Evolutionary conservation across 2,888 invertebrate species (phyloP).

Genomic region (Gonocerus acuteangulatus): DNA sequence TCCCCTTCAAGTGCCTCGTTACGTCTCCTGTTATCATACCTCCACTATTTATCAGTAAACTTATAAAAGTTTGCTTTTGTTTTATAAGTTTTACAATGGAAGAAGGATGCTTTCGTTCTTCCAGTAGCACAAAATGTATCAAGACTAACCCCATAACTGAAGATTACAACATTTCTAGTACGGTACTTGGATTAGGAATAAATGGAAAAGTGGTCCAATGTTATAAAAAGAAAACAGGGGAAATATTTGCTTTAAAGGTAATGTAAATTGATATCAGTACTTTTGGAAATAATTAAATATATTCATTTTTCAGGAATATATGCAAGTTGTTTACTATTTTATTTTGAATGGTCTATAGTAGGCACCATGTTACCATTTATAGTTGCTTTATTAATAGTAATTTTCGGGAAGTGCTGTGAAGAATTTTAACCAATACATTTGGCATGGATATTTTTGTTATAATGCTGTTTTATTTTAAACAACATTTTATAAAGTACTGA

Average conservation of each 20-base stretch:
- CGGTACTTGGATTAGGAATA: slow-evolving; percentile 91
- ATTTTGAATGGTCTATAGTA: background rate
- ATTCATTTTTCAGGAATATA: background rate
- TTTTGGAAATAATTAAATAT: background rate
- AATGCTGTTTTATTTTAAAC: no score
- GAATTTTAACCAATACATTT: no score
- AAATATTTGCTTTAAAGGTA: slow-evolving; percentile 89
- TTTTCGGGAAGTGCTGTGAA: no score
- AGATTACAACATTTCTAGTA: slow-evolving; percentile 86
- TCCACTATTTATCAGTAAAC: no score
- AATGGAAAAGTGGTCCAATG: slow-evolving; percentile 99
- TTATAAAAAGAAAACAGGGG: slow-evolving; percentile 62
- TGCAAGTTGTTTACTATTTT: background rate
- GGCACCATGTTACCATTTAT: background rate
- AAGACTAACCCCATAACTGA: slow-evolving; percentile 78
- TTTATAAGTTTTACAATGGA: background rate
- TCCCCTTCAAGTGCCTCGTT: no score
- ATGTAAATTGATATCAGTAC: slow-evolving; percentile 36
- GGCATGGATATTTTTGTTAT: no score
- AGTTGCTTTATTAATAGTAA: background rate
- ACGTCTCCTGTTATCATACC: no score
- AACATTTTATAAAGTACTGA: no score
- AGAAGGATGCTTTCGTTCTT: background rate
- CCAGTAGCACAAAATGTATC: slow-evolving; percentile 43
- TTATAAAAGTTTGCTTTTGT: no score